A percentile compares a stretch with the other conserved stretches of the same genome.
Conservation (phyloP, 2,888 invertebrate species). For the Diplolepis rosae region DNA sequence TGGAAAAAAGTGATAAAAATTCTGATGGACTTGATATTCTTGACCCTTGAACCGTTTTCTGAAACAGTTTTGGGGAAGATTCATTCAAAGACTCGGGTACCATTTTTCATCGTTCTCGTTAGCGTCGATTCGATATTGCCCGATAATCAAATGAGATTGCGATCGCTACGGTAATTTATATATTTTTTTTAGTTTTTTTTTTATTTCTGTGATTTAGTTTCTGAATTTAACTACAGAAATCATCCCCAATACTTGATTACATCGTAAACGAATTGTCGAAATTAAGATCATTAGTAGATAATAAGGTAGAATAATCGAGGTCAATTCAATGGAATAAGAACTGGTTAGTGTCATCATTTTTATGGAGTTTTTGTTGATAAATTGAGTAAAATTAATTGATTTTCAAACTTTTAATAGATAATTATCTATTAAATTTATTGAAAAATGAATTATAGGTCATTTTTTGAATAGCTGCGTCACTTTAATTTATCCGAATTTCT, state of each 20-base stretch:
- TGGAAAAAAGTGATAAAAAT: constrained; percentile 66
- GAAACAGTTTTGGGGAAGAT: constrained; percentile 73
- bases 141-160: constrained; percentile 51
- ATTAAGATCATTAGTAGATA: constrained; percentile 11
- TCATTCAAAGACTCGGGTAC: constrained; percentile 47
- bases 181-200: constrained; percentile 40
- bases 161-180: constrained; percentile 59
- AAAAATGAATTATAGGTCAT: too few relatives aligned
- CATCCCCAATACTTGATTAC: constrained; percentile 70
- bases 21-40: constrained; percentile 64
- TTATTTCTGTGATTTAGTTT: constrained; percentile 42
- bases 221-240: constrained; percentile 56
- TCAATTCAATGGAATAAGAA: constrained; percentile 12
- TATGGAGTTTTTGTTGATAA: background rate
- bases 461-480: too few relatives aligned
- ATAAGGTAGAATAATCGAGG: background rate
- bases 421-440: too few relatives aligned
- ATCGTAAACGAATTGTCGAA: constrained; percentile 36
- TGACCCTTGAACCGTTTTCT: constrained; percentile 68
- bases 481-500: too few relatives aligned
- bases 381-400: too few relatives aligned
- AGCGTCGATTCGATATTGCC: constrained; percentile 32
- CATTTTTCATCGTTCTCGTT: constrained; percentile 41
- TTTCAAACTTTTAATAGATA: too few relatives aligned
- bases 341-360: background rate